Conservation (phyloP, 2,888 invertebrate genomes). For the Mechanitis mazaeus region DNA sequence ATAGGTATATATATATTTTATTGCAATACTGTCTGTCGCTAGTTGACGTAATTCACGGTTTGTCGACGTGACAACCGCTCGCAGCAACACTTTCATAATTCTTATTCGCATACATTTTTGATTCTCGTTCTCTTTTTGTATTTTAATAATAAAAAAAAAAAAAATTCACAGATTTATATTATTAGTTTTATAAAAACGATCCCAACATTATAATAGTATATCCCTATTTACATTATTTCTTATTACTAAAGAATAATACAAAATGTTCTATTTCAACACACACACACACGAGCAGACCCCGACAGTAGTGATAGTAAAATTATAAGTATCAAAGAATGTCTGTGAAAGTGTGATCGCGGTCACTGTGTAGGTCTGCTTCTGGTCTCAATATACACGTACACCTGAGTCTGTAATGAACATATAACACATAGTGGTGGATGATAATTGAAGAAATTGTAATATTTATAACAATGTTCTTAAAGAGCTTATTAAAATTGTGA, state of each 20-base stretch:
- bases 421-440: no score
- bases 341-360: conserved; percentile 31
- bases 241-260: background rate
- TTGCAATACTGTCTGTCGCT: no score
- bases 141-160: no score
- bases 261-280: no score
- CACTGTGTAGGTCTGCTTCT: conserved; percentile 4
- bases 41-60: background rate
- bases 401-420: no score
- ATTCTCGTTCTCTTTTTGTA: background rate
- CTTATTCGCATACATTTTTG: background rate
- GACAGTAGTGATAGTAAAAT: background rate
- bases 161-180: no score
- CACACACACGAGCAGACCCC: no score
- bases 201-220: background rate
- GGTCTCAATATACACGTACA: background rate
- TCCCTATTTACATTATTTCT: background rate
- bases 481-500: no score
- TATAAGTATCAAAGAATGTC: conserved; percentile 2
- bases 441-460: no score
- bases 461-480: no score
- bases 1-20: no score
- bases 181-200: background rate
- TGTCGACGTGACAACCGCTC: background rate
- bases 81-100: conserved; percentile 1